These are phyloP conservation scores for Coracias cyanogaster DNA, from an alignment of 2,797 vertebrate species.

Conservation along the genomic window DNA sequence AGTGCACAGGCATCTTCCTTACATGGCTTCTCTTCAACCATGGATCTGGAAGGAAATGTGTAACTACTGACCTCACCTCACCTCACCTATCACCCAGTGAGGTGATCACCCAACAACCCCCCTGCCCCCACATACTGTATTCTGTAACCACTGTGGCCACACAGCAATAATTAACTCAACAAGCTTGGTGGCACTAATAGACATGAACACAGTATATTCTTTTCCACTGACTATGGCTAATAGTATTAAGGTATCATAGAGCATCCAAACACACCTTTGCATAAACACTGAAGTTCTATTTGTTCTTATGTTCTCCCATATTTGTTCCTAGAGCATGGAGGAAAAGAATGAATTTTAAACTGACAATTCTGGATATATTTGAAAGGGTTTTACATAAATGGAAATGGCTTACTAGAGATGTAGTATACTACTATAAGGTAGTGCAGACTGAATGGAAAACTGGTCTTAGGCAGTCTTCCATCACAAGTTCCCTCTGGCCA, in stretches of 20 bases:
- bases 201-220: fast-evolving
- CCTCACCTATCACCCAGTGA: not conserved
- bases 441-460: not conserved
- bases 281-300: not conserved
- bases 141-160: not conserved
- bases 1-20: not conserved
- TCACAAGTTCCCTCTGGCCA: not conserved
- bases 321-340: not conserved
- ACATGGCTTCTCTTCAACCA: not conserved
- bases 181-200: not conserved
- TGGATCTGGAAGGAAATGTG: not conserved
- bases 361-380: not conserved
- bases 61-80: not conserved
- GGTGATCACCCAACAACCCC: no score
- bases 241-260: fast-evolving
- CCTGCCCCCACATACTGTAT: fast-evolving
- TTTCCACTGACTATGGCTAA: not conserved
- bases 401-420: not conserved
- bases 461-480: not conserved
- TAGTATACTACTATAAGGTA: not conserved
- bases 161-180: not conserved
- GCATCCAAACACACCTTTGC: not conserved
- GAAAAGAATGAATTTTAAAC: not conserved
- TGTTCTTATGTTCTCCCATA: not conserved
- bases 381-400: not conserved